These are phyloP conservation scores for Eumaeus atala DNA, from an alignment of 1,140 invertebrate genomes.

Conservation along the genomic window DNA sequence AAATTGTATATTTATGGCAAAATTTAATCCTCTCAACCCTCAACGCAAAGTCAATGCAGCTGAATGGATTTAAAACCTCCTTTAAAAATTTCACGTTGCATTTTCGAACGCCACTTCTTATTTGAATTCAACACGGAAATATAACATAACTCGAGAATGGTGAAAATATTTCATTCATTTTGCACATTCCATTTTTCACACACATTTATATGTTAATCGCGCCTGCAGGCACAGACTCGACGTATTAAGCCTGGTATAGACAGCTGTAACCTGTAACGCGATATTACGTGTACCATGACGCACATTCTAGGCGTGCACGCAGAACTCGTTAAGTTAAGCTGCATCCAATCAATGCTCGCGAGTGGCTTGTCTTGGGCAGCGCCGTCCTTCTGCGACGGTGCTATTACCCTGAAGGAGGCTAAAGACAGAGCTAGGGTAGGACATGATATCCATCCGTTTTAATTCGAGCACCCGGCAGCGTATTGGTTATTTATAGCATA, in stretches of 20 bases:
- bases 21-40: conserved; percentile 3
- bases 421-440: no score
- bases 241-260: conserved; percentile 23
- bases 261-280: no score
- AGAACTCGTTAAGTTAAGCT: no score
- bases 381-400: no score
- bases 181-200: conserved; percentile 31
- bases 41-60: conserved; percentile 12
- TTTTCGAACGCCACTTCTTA: conserved; percentile 26
- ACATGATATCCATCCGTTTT: no score
- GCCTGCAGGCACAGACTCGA: conserved; percentile 37
- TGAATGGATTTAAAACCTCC: conserved; percentile 12
- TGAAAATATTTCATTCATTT: conserved; percentile 35
- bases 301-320: no score
- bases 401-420: no score
- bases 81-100: conserved; percentile 16
- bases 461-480: no score
- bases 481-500: no score
- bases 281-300: no score
- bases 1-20: neutral
- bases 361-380: no score
- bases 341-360: no score
- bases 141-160: conserved; percentile 29
- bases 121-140: conserved; percentile 29
- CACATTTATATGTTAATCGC: conserved; percentile 38